These are phyloP conservation scores for Eupithecia vulgata DNA, from an alignment of 2,888 invertebrate genomes.

Conservation along the genomic window DNA sequence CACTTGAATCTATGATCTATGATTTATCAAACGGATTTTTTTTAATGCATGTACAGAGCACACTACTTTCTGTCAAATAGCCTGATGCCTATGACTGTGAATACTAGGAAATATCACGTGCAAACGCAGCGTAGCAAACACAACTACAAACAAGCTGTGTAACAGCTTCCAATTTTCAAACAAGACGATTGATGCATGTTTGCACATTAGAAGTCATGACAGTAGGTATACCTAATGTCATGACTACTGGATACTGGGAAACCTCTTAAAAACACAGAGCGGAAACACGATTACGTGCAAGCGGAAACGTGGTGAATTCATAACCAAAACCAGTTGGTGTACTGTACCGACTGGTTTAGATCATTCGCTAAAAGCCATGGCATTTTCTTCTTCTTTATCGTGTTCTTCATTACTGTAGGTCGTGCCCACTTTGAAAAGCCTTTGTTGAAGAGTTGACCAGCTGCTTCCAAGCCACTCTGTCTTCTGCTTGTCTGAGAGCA, in stretches of 20 bases:
- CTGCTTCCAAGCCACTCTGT: too few relatives aligned
- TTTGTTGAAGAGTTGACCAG: too few relatives aligned
- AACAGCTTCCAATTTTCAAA: neutral
- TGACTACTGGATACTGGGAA: neutral
- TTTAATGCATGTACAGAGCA: neutral
- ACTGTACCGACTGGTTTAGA: neutral
- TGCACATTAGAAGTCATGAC: neutral
- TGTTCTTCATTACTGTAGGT: too few relatives aligned
- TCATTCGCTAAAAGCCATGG: neutral
- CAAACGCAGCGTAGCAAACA: neutral
- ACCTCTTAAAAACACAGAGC: neutral
- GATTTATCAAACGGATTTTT: neutral
- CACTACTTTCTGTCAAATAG: neutral
- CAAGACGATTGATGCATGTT: neutral
- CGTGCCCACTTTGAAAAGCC: too few relatives aligned
- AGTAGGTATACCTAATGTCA: too few relatives aligned
- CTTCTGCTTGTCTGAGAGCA: too few relatives aligned
- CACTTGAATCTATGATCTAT: too few relatives aligned
- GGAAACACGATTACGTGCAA: neutral
- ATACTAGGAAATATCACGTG: neutral
- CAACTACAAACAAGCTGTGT: neutral
- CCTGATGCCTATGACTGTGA: neutral
- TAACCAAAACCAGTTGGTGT: neutral
- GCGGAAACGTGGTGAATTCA: neutral
- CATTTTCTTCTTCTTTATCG: too few relatives aligned